Evolutionary conservation across 2,797 vertebrate species (phyloP), one percentile per base, ranked within the genome.

Genomic region (Tympanoctomys barrerae): DNA sequence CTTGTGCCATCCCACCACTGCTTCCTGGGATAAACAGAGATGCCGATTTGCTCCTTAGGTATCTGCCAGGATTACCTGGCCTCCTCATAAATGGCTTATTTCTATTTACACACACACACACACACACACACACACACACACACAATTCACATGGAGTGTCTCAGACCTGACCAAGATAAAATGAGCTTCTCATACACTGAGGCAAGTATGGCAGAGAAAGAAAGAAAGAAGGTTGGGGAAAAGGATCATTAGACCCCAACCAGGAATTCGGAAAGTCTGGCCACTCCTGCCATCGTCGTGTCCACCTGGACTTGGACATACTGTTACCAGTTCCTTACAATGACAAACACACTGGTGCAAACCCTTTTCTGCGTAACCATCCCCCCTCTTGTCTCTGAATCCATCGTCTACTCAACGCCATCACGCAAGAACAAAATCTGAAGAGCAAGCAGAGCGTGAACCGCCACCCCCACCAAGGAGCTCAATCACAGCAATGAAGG

Each of bases 391-490:
- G 46, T 31, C 16, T n/a, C 8, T 54, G 33, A 89, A 59, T 5
- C 19, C 26, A 78, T 33, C 71, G 70, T 62, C 28, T 19, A 7
- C 12, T 62, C 54, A 0, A 39, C 26, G 75, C 39, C 81, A 24
- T 81, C 77, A 59, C 62, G 18, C 39, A 39, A 64, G 46, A 36
- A 16, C 36, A 59, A 84, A 62, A 70, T 24, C 59, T 10, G 16
- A 28, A 85, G 36, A 7, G 8, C 36, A 68, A 42, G 68, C 26
- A 24, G 28, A 33, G 54, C 42, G 57, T 14, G 84, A 64, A 68
- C 39, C 70, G 12, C 42, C 14, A 10, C 0, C 0, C 2, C 0
- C 2, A 7, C 7, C 3, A 7, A 78, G n/a, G 9, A 12, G 28
- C 12, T 75, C 31, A 28, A 14, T 0, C 54, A 70, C 24, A 70